phyloP scores from a whole-genome alignment of 2,797 vertebrate species.

The Monodelphis domestica region DNA sequence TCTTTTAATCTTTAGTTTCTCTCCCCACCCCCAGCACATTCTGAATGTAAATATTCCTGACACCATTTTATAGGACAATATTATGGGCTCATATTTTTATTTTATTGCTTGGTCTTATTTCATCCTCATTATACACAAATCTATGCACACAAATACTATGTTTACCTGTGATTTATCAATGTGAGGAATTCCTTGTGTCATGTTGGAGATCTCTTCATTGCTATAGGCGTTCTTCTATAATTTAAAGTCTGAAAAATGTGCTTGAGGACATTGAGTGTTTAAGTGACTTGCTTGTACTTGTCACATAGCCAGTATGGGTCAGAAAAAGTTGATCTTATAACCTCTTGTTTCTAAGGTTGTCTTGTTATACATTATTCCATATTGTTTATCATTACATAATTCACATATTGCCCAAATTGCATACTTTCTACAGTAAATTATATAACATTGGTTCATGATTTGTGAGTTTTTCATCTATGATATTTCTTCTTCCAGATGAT shows the following conservation, averaged over 20 bases:
- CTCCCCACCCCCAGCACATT: background rate
- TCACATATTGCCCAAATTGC: background rate
- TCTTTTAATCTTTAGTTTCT: background rate
- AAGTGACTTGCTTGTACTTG: background rate
- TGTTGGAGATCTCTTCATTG: background rate
- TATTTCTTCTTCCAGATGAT: background rate
- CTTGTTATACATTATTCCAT: background rate
- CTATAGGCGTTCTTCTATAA: background rate
- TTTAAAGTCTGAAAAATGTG: background rate
- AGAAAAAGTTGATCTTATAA: background rate
- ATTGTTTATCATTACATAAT: background rate
- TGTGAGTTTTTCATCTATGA: background rate
- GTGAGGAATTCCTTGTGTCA: background rate
- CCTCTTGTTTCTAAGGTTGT: background rate
- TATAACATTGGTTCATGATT: background rate
- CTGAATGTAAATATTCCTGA: background rate
- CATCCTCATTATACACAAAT: background rate
- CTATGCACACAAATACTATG: background rate
- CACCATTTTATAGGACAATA: background rate
- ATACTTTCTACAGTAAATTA: background rate
- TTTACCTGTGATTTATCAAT: background rate
- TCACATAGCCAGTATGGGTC: background rate
- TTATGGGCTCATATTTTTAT: background rate
- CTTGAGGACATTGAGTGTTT: background rate
- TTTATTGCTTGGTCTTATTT: background rate